Base-by-base conservation (phyloP, 2,113 vertebrate genomes). In the Oryzias celebensis region DNA sequence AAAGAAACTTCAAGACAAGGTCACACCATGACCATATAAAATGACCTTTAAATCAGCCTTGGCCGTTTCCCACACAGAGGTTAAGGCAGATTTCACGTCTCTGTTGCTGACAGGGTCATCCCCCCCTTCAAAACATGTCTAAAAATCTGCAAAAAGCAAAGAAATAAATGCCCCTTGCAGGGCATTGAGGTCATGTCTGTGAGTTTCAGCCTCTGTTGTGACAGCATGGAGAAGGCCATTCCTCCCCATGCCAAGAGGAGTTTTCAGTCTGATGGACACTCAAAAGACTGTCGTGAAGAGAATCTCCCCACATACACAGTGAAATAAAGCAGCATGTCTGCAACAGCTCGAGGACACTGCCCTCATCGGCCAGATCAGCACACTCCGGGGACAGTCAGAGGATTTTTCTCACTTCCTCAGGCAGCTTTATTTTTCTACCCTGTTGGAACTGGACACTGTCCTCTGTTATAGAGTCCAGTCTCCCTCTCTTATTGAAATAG, bases 351-450 rank as follows among this genome's bases (percentile, higher is more conserved):
- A 58, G 71, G 68, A 74, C 67, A 68, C 62, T 16, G 22, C 59
- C 74, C 69, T 64, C 53, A 62, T 50, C 22, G 20, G 15, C 59
- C 15, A 6, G 22, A 63, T 72, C 54, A 48, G 59, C 14, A 3
- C 18, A 44, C 78, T 80, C 82, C 47, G 62, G 68, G 76, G 80
- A 81, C n/a, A 64, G 57, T 41, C 54, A 52, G 66, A 5, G 20
- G 54, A 80, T 83, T 81, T 76, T 73, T 83, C 77, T 86, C 73
- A 78, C 80, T 85, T 81, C 69, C 72, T 75, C 61, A 26, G 59
- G 67, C 81, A 82, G 72, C 75, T 70, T 88, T 85, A 64, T 87
- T 87, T 90, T 85, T 87, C 82, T 78, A 88, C 80, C 68, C 82
- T 78, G 56, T 76, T 88, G 88, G 83, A 87, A 86, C 73, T 85